These are phyloP conservation scores for Notothenia coriiceps DNA, from an alignment of 2,113 vertebrate genomes.

Conservation along the genomic window DNA sequence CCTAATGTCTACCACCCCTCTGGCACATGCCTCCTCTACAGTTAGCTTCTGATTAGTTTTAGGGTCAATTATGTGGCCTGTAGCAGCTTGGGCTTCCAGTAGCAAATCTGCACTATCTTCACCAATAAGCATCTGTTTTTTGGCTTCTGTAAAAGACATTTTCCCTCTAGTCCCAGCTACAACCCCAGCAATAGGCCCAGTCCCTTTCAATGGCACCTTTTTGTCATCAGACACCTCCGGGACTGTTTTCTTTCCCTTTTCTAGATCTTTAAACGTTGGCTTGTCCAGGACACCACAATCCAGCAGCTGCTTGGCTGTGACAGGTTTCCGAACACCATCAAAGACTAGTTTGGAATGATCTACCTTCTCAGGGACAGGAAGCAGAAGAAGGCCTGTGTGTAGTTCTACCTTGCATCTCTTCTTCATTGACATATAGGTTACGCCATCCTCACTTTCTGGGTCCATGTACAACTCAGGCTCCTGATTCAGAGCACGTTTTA, in stretches of 20 bases:
- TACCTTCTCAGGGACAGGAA: conserved; percentile 82
- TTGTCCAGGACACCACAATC: conserved; percentile 93
- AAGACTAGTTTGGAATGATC: conserved; percentile 91
- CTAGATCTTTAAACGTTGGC: conserved; percentile 87
- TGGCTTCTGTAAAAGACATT: conserved; percentile 92
- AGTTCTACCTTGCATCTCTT: conserved; percentile 89
- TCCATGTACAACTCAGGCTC: conserved; percentile 73
- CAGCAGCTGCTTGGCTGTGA: conserved; percentile 91
- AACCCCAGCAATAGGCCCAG: conserved; percentile 92
- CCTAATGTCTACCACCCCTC: conserved; percentile 89
- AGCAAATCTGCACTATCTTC: conserved; percentile 88
- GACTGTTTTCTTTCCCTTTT: conserved; percentile 89
- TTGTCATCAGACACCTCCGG: conserved; percentile 90
- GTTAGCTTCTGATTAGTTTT: conserved; percentile 87
- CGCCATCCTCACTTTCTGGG: conserved; percentile 69
- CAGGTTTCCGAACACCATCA: conserved; percentile 92
- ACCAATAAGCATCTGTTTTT: conserved; percentile 87
- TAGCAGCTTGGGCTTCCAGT: conserved; percentile 94
- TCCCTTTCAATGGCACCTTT: conserved; percentile 87
- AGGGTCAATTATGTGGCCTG: conserved; percentile 93
- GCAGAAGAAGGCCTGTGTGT: conserved; percentile 89
- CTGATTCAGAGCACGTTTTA: conserved; percentile 51
- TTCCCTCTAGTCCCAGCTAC: conserved; percentile 78
- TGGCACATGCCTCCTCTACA: conserved; percentile 88
- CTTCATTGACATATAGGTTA: conserved; percentile 88